Evolutionary conservation across 2,797 vertebrate genomes (phyloP).

Genomic region (Cossypha caffra): DNA sequence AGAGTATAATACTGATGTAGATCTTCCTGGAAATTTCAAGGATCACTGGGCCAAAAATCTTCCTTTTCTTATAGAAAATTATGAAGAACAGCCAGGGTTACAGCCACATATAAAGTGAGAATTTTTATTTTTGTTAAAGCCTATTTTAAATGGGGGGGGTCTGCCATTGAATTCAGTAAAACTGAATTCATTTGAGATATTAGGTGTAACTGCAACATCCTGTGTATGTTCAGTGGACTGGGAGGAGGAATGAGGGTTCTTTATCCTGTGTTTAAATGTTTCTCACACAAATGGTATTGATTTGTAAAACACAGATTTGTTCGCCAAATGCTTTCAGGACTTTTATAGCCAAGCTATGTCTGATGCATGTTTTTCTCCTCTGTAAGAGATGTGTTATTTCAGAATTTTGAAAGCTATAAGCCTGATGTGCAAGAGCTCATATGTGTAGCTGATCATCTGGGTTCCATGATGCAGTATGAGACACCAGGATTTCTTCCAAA

Average conservation of each 20-base stretch:
- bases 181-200: background rate
- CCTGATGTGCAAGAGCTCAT: constrained; percentile 90
- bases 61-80: constrained; percentile 95
- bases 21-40: constrained; percentile 95
- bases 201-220: background rate
- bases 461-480: constrained; percentile 95
- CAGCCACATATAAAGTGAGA: constrained; percentile 96
- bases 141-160: rapidly evolving
- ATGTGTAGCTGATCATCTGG: constrained; percentile 92
- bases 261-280: background rate
- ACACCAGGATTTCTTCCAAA: constrained; percentile 94
- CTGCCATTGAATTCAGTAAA: background rate
- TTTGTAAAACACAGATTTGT: background rate
- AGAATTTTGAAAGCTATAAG: constrained; percentile 94
- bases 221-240: background rate
- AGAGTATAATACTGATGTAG: constrained; percentile 91
- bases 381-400: constrained; percentile 91
- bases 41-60: constrained; percentile 98
- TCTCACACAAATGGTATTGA: background rate
- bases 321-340: background rate
- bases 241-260: background rate
- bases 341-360: background rate
- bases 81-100: constrained; percentile 95
- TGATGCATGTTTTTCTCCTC: constrained; percentile 32
- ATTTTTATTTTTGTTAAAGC: background rate